A percentile compares a stretch with the other conserved stretches of the same genome.
phyloP scores from a whole-genome alignment of 2,888 invertebrate genomes.

The Metacarcinus magister region DNA sequence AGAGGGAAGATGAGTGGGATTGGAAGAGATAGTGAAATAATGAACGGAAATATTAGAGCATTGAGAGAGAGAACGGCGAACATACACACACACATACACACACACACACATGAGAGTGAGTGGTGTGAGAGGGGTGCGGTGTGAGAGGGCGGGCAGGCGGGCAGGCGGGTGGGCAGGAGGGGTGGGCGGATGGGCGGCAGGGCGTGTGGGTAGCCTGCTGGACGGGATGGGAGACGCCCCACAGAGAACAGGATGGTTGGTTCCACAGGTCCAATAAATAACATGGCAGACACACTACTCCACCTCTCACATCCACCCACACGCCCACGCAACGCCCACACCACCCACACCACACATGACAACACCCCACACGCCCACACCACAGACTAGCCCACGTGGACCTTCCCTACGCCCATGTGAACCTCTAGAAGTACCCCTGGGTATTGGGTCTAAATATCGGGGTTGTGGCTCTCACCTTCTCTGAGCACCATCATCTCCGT shows the following conservation, averaged over 20 bases:
- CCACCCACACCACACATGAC: background rate
- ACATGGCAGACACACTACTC: background rate
- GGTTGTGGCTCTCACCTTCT: background rate
- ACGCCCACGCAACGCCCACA: background rate
- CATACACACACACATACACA: no score
- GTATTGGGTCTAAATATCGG: background rate
- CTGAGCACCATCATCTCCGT: constrained; percentile 45
- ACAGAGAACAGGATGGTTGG: constrained; percentile 66
- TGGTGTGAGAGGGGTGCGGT: background rate
- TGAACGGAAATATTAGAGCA: background rate
- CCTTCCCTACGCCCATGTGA: background rate
- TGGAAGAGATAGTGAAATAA: background rate
- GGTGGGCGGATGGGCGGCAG: background rate
- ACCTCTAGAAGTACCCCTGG: background rate
- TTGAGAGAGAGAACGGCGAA: background rate
- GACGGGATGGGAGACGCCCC: constrained; percentile 68
- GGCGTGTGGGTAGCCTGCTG: constrained; percentile 54
- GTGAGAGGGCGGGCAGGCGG: background rate
- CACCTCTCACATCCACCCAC: background rate
- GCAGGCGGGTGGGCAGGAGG: background rate
- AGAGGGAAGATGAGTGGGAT: background rate
- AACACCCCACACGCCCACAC: constrained; percentile 18
- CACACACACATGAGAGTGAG: no score
- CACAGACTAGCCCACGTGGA: background rate
- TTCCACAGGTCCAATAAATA: constrained; percentile 63